phyloP scores from a whole-genome alignment of 2,797 vertebrate genomes.

The Macrochelys suwanniensis region DNA sequence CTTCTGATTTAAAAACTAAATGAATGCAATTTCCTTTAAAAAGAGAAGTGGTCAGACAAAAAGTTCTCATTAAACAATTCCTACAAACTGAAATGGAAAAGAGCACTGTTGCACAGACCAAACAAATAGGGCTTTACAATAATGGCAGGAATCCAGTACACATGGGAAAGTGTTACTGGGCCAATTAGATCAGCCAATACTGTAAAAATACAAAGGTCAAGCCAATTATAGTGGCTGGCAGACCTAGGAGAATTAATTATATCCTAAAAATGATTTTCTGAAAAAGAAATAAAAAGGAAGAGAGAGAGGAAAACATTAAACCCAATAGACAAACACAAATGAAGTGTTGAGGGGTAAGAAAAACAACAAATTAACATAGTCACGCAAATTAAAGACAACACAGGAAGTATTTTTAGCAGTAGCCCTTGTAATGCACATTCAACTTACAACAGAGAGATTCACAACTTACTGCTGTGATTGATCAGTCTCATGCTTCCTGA shows the following conservation, averaged over 20 bases:
- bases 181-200: constrained; percentile 41
- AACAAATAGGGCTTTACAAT: constrained; percentile 46
- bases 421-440: background rate
- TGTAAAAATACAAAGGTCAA: constrained; percentile 48
- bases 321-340: background rate
- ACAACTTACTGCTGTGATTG: constrained; percentile 31
- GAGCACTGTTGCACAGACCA: constrained; percentile 29
- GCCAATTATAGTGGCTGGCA: background rate
- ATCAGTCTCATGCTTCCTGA: constrained; percentile 25
- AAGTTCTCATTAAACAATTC: constrained; percentile 33
- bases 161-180: constrained; percentile 27
- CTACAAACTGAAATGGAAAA: constrained; percentile 8
- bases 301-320: background rate
- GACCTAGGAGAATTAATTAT: constrained; percentile 38
- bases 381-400: background rate
- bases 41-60: constrained; percentile 34
- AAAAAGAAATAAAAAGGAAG: constrained; percentile 11
- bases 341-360: background rate
- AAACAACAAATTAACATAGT: background rate
- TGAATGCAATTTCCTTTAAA: constrained; percentile 57
- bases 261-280: constrained; percentile 33
- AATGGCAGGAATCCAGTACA: constrained; percentile 58
- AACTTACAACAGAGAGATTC: constrained; percentile 11
- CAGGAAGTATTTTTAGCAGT: background rate
- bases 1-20: constrained; percentile 57